phyloP scores from a whole-genome alignment of 2,797 vertebrate species.

The Tenualosa ilisha region DNA sequence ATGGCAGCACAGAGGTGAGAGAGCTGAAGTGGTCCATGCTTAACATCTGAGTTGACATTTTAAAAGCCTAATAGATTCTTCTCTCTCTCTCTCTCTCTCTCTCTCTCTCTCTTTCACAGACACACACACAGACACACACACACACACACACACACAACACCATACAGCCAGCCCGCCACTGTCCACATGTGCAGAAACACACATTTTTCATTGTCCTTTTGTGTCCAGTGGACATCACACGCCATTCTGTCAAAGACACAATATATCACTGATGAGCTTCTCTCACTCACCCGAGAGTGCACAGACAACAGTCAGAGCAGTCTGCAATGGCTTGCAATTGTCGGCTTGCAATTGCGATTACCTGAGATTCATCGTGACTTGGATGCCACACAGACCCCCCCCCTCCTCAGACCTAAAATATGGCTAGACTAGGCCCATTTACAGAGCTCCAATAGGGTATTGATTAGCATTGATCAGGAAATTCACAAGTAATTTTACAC shows the following conservation, averaged over 20 bases:
- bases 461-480: slow-evolving; percentile 6
- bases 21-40: not conserved
- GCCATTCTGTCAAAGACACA: not conserved
- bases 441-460: slow-evolving; percentile 7
- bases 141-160: not conserved
- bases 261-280: not conserved
- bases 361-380: not conserved
- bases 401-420: not conserved
- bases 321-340: not conserved
- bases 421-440: not conserved
- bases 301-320: not conserved
- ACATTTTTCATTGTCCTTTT: not conserved
- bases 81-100: not conserved
- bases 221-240: not conserved
- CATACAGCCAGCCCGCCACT: not conserved
- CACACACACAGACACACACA: slow-evolving; percentile 28
- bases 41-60: not conserved
- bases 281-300: slow-evolving; percentile 15
- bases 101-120: slow-evolving; percentile 11
- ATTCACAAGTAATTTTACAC: slow-evolving; percentile 5
- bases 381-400: not conserved
- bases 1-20: not conserved
- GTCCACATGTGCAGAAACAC: not conserved
- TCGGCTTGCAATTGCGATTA: too few species aligned
- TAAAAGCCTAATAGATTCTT: not conserved